Base-by-base conservation (phyloP, 2,113 vertebrate genomes). In the Labeo rohita region DNA sequence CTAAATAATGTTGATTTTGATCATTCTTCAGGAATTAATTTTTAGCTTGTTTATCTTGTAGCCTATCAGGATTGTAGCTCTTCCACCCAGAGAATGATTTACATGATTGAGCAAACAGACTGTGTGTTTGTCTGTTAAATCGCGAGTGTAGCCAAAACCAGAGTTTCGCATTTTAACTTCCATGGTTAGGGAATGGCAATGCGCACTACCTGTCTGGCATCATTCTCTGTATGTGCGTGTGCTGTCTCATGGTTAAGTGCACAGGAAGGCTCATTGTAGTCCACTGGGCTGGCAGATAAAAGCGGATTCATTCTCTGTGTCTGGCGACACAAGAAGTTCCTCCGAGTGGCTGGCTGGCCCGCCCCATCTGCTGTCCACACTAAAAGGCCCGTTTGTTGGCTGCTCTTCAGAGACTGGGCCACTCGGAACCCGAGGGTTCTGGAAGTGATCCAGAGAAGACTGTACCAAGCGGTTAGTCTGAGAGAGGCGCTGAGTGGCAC, bases 211-310 rank as follows among this genome's bases (percentile, higher is more conserved):
- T 73, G 81, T 72, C 66, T 43, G 34, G 11, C 68, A 73, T 28
- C 8, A 52, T 54, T 77, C 1, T 63, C 74, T 34, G 56, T 43
- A 34, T 63, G 43, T 61, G 83, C 15, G 56, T 8, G 56, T 88
- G 90, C 92, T 84, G 86, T 85, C 85, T 92, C 90, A 85, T 49
- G 84, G 72, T 79, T 43, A 80, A 87, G 36, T 23, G 47, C 80
- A 91, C 89, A 91, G 92, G 91, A 92, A 92, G 54, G 82, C 88
- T 85, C 88, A 85, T 87, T 89, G 88, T 89, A 79, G 21, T 83
- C 18, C 84, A 80, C 65, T 50, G 79, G 73, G 66, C 73, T 85
- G 65, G 66, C 81, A 88, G 86, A 91, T 92, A 88, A 92, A 93
- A 93, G 90, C 73, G 85, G 88, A 87, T 80, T 86, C 85, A 87